Percentiles rank a stretch among this genome's conserved stretches.
Evolutionary conservation across 2,113 vertebrate species (phyloP).

Genomic region (Dasyornis broadbenti): DNA sequence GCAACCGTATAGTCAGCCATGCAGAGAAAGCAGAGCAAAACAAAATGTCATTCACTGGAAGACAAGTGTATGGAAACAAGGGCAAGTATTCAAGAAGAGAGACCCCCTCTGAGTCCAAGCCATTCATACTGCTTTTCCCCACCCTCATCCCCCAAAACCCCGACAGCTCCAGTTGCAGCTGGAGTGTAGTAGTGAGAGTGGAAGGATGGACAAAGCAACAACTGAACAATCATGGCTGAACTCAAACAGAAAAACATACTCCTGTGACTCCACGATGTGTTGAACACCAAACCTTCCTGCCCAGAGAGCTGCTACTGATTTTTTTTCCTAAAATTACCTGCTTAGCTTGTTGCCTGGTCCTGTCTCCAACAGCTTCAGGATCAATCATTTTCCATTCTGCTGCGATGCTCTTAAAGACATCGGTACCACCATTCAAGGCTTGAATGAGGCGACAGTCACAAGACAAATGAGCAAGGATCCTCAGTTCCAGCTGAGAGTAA

Average conservation of each 20-base stretch:
- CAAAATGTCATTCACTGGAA: neutral
- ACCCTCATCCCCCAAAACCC: neutral
- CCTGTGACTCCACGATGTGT: neutral
- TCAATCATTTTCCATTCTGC: slow-evolving; percentile 93
- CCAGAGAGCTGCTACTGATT: neutral
- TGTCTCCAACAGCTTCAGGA: slow-evolving; percentile 77
- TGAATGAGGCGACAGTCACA: slow-evolving; percentile 81
- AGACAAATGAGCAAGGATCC: slow-evolving; percentile 93
- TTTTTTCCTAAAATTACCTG: slow-evolving; percentile 76
- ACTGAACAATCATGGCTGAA: neutral
- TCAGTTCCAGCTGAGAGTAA: slow-evolving; percentile 94
- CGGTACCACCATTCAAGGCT: slow-evolving; percentile 83
- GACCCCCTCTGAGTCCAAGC: neutral
- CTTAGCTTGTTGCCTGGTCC: slow-evolving; percentile 90
- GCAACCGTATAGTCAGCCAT: neutral
- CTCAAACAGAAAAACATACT: neutral
- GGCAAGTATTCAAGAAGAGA: neutral
- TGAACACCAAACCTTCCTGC: neutral
- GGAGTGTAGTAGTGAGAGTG: rapidly evolving
- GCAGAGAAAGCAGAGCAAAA: neutral
- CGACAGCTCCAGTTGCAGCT: neutral
- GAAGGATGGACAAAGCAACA: neutral
- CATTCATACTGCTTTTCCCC: neutral
- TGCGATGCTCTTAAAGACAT: slow-evolving; percentile 93
- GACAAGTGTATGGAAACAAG: neutral